These are phyloP conservation scores for Sorex fumeus DNA, from an alignment of 2,113 vertebrate genomes.

Conservation along the genomic window DNA sequence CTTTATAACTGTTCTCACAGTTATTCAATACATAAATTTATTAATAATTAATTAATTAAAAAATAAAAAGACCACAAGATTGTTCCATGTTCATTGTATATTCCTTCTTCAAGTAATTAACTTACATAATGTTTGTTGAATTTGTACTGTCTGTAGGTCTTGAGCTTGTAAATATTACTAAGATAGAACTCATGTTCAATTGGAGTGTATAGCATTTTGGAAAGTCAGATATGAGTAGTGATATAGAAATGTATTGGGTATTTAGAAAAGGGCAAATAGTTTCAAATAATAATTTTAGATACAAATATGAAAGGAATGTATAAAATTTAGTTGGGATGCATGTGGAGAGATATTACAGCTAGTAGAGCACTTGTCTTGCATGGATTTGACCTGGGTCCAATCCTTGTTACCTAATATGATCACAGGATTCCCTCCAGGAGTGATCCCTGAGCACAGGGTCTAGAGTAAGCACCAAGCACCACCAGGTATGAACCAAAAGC, in stretches of 20 bases:
- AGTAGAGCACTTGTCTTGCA: no score
- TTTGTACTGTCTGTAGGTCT: background rate
- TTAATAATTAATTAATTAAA: no score
- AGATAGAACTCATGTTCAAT: background rate
- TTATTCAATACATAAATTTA: no score
- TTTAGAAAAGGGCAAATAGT: slow-evolving; percentile 14
- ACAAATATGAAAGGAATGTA: background rate
- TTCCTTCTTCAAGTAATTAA: background rate
- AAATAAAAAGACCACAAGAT: background rate
- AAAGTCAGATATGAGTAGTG: background rate
- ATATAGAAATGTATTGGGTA: background rate
- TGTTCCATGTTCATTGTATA: background rate
- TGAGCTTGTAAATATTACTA: background rate
- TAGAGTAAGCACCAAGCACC: no score
- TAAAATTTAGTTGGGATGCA: background rate
- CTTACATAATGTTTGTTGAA: background rate
- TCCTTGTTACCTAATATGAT: no score
- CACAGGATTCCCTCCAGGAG: no score
- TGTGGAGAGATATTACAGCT: no score
- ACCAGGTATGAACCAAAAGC: no score
- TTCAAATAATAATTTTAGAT: background rate
- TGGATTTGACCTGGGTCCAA: no score
- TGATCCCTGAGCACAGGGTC: no score
- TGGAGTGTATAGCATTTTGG: background rate
- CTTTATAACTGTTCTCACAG: no score